Conservation (phyloP, 2,888 invertebrate genomes). For the Metacarcinus magister region DNA sequence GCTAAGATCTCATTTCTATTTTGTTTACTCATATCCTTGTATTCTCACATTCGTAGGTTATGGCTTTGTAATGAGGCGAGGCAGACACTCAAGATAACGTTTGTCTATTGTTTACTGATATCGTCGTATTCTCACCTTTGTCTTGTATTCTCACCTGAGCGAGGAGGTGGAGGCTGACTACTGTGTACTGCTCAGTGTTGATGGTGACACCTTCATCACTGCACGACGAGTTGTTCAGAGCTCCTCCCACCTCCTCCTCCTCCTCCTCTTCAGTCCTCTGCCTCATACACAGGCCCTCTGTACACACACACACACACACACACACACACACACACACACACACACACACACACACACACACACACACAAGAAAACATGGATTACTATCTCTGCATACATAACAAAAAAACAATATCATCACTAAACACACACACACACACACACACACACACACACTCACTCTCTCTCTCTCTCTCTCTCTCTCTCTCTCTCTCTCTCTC, state of each 20-base stretch:
- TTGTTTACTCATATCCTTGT: no score
- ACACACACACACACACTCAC: neutral
- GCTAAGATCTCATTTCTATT: no score
- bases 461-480: neutral
- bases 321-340: conserved; percentile 58
- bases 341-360: conserved; percentile 58
- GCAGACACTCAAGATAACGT: no score
- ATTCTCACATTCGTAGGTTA: no score
- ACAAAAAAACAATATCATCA: neutral
- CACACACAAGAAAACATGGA: conserved; percentile 49
- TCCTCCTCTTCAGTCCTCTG: neutral
- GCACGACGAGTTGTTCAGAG: conserved; percentile 50
- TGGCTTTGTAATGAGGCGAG: no score
- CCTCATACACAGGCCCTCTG: neutral
- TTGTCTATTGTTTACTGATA: neutral
- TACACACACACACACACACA: conserved; percentile 11
- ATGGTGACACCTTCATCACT: neutral
- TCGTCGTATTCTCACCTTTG: neutral
- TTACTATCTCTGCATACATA: neutral
- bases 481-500: neutral
- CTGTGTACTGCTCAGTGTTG: conserved; percentile 68
- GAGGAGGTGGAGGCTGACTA: conserved; percentile 64
- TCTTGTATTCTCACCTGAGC: conserved; percentile 66
- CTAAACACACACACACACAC: neutral
- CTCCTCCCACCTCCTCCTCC: neutral